Base-by-base conservation (phyloP, 2,797 vertebrate species). In the Enteromius viviparus region DNA sequence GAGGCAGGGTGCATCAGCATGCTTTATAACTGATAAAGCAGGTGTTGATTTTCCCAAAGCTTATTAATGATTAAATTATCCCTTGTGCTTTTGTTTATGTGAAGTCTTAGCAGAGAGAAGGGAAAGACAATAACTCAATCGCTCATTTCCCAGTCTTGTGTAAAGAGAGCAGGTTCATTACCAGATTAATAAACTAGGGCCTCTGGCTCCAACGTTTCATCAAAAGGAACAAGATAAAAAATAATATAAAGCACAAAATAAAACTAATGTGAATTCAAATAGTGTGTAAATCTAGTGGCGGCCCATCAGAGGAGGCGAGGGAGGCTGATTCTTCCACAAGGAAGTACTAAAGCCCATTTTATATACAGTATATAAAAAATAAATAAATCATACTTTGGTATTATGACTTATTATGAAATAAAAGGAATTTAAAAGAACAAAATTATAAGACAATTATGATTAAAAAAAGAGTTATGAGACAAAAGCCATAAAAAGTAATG, bases 71-170 rank as follows among this genome's bases (percentile, higher is more conserved):
- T 84, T 68, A 75, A 60, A 80, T 84, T 60, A 80, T 55, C 71
- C 71, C 51, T 76, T 45, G 21, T 69, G 70, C 78, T 69, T 80
- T 84, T 84, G 70, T 84, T 75, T 80, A 75, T 75, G 66, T 53
- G 15, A 76, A 37, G 71, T 80, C 68, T 84, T 45, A 68, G 71
- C 19, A 53, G 65, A 77, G 64, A 60, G 5, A 14, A 26, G 21
- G 37, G 17, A 58, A 84, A 45, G 29, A 66, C 49, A 72, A 55
- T 76, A 74, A 77, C 62, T 76, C 71, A 76, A 51, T 68, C 29
- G 26, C 84, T 87, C 85, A 74, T 64, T 81, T 47, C 74, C 19
- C 40, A 55, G 32, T 26, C 51, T 72, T 23, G 60, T 55, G 40
- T 69, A 40, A 60, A 47, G 62, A 69, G 37, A 80, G 17, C 51